These are phyloP conservation scores for Galeopterus variegatus DNA, from an alignment of 2,113 vertebrate species.

Conservation along the genomic window DNA sequence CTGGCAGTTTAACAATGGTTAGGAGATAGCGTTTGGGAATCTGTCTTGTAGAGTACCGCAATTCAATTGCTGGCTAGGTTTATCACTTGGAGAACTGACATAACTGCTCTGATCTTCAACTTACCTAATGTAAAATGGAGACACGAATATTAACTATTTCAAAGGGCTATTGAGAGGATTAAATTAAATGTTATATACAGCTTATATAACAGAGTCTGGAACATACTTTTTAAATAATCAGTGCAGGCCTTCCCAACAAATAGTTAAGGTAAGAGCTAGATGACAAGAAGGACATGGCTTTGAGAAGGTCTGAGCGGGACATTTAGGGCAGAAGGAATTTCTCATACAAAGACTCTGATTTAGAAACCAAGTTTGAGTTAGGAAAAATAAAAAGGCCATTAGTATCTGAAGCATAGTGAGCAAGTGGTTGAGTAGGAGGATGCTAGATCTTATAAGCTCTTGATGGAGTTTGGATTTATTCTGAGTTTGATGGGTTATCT, in stretches of 20 bases:
- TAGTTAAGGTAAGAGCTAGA: neutral
- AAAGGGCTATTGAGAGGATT: neutral
- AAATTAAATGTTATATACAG: neutral
- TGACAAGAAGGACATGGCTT: neutral
- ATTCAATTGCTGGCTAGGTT: neutral
- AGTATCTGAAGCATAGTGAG: neutral
- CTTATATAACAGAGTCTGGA: neutral
- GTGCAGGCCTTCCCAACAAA: neutral
- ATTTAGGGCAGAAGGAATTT: neutral
- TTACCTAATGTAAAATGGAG: neutral
- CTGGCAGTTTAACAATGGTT: neutral
- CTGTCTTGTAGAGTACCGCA: neutral
- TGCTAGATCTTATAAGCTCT: neutral
- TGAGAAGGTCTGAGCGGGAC: neutral
- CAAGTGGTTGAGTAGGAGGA: neutral
- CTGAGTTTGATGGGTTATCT: neutral
- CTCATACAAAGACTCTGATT: neutral
- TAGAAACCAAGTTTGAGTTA: neutral
- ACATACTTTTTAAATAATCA: neutral
- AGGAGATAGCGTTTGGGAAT: neutral
- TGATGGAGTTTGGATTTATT: neutral
- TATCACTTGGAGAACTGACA: neutral
- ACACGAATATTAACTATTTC: neutral
- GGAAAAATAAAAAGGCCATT: neutral
- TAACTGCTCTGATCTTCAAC: neutral